Evolutionary conservation across 2,113 vertebrate genomes (phyloP).

Genomic region (Baryphthengus martii): DNA sequence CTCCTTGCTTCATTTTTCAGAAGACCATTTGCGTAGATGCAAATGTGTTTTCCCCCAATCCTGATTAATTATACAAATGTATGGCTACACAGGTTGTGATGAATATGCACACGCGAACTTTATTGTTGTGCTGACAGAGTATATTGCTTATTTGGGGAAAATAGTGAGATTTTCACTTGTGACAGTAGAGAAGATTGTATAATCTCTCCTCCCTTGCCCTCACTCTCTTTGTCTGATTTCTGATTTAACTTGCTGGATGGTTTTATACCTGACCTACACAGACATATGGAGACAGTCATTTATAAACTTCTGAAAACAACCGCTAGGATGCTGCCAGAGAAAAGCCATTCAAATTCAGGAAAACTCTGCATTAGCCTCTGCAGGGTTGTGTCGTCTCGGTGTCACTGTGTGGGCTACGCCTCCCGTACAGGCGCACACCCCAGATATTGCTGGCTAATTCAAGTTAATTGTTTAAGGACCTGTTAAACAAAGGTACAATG

Average conservation of each 20-base stretch:
- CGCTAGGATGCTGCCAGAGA: not conserved
- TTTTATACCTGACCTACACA: not conserved
- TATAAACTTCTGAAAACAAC: not conserved
- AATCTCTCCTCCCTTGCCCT: not conserved
- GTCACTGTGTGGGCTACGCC: not conserved
- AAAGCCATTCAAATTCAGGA: not conserved
- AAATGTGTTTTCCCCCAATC: not conserved
- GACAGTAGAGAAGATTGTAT: not conserved
- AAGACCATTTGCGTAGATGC: not conserved
- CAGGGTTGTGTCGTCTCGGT: fast-evolving
- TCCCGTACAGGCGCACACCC: fast-evolving
- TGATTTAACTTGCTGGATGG: not conserved
- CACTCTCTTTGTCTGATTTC: not conserved
- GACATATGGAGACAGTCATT: not conserved
- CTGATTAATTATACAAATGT: not conserved
- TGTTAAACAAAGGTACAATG: not conserved
- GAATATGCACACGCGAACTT: not conserved
- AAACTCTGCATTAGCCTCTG: not conserved
- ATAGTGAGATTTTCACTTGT: not conserved
- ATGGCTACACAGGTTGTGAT: not conserved
- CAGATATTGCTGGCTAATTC: not conserved
- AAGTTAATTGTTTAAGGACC: not conserved
- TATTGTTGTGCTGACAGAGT: not conserved
- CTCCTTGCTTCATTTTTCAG: not conserved
- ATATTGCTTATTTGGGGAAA: not conserved